Conservation (phyloP, 2,888 invertebrate genomes). For the Drosophila affinis region DNA sequence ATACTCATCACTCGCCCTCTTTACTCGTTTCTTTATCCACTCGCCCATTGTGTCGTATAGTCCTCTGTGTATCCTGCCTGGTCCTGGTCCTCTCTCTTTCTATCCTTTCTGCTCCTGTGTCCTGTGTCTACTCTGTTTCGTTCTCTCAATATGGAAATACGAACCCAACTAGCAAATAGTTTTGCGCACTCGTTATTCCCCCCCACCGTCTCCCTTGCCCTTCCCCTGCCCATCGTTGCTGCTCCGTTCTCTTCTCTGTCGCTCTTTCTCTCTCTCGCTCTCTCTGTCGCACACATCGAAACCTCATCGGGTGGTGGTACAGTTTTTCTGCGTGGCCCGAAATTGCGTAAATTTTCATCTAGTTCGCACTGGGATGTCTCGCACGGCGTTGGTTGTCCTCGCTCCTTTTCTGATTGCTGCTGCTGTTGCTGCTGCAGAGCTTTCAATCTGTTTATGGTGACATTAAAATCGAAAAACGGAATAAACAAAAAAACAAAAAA, state of each 20-base stretch:
- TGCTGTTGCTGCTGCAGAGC: slow-evolving; percentile 20
- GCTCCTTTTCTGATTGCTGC: slow-evolving; percentile 21
- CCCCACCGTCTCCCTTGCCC: slow-evolving; percentile 12
- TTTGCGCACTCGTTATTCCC: slow-evolving; percentile 67
- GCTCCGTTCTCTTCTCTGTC: slow-evolving; percentile 15
- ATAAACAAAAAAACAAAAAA: slow-evolving; percentile 17
- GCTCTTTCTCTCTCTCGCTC: slow-evolving; percentile 34
- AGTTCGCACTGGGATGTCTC: slow-evolving; percentile 71
- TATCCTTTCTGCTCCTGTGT: slow-evolving; percentile 39
- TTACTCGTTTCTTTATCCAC: slow-evolving; percentile 62
- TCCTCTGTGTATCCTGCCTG: slow-evolving; percentile 30
- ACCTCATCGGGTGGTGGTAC: slow-evolving; percentile 67
- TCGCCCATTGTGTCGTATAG: slow-evolving; percentile 44
- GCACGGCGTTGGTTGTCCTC: slow-evolving; percentile 68
- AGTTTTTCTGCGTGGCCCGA: slow-evolving; percentile 78
- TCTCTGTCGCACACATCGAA: not conserved
- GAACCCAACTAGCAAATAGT: slow-evolving; percentile 48
- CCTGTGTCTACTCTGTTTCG: slow-evolving; percentile 28
- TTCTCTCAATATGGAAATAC: slow-evolving; percentile 32
- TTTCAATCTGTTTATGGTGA: slow-evolving; percentile 21
- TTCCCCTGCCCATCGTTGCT: slow-evolving; percentile 37
- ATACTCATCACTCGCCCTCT: slow-evolving; percentile 24
- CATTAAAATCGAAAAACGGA: slow-evolving; percentile 5
- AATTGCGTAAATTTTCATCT: slow-evolving; percentile 78
- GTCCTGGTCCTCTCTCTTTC: slow-evolving; percentile 37